Conservation (phyloP, 2,797 vertebrate genomes). For the Gouania willdenowi region DNA sequence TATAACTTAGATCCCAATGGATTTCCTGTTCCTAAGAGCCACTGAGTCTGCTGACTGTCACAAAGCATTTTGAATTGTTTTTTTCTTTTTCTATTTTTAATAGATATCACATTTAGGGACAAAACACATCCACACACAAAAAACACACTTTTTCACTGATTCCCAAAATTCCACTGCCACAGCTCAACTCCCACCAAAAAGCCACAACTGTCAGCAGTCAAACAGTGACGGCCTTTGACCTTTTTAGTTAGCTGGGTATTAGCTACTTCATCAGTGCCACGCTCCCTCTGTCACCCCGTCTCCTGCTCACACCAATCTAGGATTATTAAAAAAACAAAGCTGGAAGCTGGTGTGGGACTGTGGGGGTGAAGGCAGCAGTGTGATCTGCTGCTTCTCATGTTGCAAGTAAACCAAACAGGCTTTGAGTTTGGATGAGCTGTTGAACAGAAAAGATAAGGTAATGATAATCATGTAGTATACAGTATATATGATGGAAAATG, state of each 20-base stretch:
- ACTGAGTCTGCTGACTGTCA: constrained; percentile 41
- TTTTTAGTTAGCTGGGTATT: constrained; percentile 55
- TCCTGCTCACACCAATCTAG: constrained; percentile 21
- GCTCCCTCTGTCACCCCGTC: constrained; percentile 59
- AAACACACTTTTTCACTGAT: background rate
- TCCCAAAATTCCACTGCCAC: background rate
- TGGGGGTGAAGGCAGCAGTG: background rate
- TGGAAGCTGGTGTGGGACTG: constrained; percentile 15
- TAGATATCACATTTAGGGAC: constrained; percentile 8
- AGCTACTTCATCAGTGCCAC: constrained; percentile 71
- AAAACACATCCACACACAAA: no score
- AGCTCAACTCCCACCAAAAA: background rate
- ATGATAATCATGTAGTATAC: no score
- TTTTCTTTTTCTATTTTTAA: background rate
- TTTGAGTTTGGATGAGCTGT: no score
- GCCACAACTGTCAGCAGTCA: constrained; percentile 15
- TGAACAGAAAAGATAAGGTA: no score
- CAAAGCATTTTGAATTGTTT: constrained; percentile 4
- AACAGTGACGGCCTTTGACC: constrained; percentile 53
- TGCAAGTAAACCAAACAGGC: constrained; percentile 35
- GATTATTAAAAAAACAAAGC: constrained; percentile 67
- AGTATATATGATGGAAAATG: no score
- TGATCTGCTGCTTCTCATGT: constrained; percentile 42
- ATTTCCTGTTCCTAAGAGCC: constrained; percentile 62
- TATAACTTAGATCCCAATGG: constrained; percentile 57